Evolutionary conservation across 2,113 vertebrate genomes (phyloP).

Genomic region (Lasiurus borealis): DNA sequence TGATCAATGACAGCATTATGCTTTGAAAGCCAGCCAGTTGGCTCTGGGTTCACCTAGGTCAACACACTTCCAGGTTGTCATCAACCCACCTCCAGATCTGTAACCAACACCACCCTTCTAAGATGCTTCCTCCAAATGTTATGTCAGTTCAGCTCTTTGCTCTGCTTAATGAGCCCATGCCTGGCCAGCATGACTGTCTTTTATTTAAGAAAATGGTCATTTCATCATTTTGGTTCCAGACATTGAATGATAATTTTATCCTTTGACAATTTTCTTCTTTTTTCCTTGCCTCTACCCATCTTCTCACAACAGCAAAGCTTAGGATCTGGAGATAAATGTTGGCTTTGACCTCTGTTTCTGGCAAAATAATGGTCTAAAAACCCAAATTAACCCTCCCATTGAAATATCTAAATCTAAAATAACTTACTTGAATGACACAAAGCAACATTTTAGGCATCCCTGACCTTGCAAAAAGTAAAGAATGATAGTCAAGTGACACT

Average conservation of each 20-base stretch:
- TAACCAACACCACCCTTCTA: background rate
- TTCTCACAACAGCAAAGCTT: background rate
- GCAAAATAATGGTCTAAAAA: background rate
- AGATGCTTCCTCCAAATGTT: background rate
- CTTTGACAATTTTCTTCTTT: background rate
- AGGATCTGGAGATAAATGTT: background rate
- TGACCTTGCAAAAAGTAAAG: background rate
- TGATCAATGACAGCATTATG: background rate
- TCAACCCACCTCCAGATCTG: background rate
- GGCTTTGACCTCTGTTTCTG: background rate
- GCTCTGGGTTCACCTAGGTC: background rate
- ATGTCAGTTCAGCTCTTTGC: background rate
- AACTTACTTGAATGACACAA: background rate
- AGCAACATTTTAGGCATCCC: background rate
- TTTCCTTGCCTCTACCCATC: background rate
- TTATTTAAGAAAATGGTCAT: background rate
- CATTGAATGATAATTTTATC: background rate
- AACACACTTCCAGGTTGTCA: background rate
- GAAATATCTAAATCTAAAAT: background rate
- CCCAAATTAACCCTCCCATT: background rate
- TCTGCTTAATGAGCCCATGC: background rate
- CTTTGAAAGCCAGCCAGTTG: background rate
- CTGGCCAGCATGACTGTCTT: background rate
- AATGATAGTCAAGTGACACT: background rate
- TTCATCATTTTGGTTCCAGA: constrained; percentile 8